Evolutionary conservation across 2,797 vertebrate species (phyloP).

Genomic region (Scomberomorus guttatus): DNA sequence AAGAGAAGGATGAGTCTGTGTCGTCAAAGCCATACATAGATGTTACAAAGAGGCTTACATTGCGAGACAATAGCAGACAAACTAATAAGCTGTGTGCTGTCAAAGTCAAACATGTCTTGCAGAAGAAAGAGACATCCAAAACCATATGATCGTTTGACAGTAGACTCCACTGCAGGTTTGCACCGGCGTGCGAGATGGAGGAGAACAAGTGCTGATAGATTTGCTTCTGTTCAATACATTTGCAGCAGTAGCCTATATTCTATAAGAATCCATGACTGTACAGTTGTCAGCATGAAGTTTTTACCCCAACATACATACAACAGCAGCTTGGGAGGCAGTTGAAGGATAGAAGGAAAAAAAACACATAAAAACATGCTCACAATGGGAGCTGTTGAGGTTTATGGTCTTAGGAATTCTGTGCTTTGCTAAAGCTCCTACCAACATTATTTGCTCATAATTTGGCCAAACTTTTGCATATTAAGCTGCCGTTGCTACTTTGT

Average conservation of each 20-base stretch:
- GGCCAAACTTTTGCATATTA: slow-evolving; percentile 26
- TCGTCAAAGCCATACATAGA: neutral
- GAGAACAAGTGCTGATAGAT: slow-evolving; percentile 2
- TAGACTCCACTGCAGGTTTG: neutral
- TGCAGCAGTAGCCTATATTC: slow-evolving; percentile 13
- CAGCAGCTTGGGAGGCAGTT: slow-evolving; percentile 7
- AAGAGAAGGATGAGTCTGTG: neutral
- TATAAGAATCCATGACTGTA: neutral
- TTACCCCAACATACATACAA: slow-evolving; percentile 7
- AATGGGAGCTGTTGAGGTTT: slow-evolving; percentile 29
- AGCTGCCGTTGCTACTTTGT: slow-evolving; percentile 12
- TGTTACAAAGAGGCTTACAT: neutral
- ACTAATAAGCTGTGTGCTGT: neutral
- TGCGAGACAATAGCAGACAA: neutral
- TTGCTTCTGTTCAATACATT: slow-evolving; percentile 12
- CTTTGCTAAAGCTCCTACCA: slow-evolving; percentile 39
- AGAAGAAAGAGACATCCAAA: neutral
- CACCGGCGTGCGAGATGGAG: neutral
- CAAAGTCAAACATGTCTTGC: neutral
- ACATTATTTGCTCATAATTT: slow-evolving; percentile 25
- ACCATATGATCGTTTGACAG: neutral
- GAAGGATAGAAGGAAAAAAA: slow-evolving; percentile 24
- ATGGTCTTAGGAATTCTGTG: slow-evolving; percentile 38
- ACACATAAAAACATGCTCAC: slow-evolving; percentile 30
- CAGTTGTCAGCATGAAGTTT: slow-evolving; percentile 19